These are phyloP conservation scores for Timema podura DNA, from an alignment of 2,888 invertebrate genomes.

Conservation along the genomic window DNA sequence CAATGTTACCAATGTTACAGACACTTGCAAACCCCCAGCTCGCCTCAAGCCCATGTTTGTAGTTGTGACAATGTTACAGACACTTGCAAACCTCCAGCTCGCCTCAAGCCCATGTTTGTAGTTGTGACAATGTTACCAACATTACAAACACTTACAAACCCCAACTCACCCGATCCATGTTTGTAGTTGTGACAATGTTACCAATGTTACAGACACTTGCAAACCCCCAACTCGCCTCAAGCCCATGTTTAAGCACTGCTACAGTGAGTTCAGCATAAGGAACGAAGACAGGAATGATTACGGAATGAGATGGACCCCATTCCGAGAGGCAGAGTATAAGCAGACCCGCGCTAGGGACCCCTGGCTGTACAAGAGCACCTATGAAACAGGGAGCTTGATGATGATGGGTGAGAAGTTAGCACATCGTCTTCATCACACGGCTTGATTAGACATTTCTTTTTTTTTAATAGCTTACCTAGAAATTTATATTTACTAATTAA, in stretches of 20 bases:
- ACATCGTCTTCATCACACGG: no score
- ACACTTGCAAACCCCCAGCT: no score
- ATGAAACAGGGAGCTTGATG: background rate
- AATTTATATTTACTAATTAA: no score
- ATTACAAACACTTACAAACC: background rate
- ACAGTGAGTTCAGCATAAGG: background rate
- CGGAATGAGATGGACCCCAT: slow-evolving; percentile 19
- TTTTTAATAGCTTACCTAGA: no score
- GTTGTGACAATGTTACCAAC: background rate
- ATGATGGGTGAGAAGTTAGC: no score
- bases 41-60: background rate
- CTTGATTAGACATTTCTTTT: no score
- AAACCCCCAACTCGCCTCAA: background rate
- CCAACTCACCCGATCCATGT: no score
- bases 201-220: no score
- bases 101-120: background rate
- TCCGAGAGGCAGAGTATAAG: background rate
- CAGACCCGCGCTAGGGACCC: slow-evolving; percentile 12
- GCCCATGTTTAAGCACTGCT: background rate
- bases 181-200: no score
- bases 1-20: no score
- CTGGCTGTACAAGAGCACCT: slow-evolving; percentile 15
- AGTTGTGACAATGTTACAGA: no score
- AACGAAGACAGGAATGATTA: slow-evolving; percentile 15
- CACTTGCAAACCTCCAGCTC: no score